Percentiles rank a stretch among this genome's conserved stretches.
Evolutionary conservation across 1,140 invertebrate genomes (phyloP).

Genomic region (Ganaspis sp.): DNA sequence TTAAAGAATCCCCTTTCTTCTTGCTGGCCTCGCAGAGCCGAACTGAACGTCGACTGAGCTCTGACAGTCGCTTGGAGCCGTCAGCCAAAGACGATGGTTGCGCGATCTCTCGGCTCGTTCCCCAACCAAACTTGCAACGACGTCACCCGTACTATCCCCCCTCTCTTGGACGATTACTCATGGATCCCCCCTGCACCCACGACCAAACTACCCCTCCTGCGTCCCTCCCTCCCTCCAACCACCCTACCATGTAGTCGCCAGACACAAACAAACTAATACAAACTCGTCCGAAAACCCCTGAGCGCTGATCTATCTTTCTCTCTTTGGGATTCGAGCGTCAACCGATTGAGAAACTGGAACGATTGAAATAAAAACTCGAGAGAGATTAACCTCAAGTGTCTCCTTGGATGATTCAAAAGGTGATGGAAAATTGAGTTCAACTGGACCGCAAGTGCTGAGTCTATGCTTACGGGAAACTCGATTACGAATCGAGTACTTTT

Average conservation of each 20-base stretch:
- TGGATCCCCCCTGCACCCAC: slow-evolving; percentile 41
- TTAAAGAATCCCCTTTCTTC: slow-evolving; percentile 68
- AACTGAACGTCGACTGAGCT: slow-evolving; percentile 76
- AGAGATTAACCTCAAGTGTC: neutral
- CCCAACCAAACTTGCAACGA: slow-evolving; percentile 53
- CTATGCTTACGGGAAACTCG: too few relatives aligned
- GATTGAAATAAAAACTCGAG: slow-evolving; percentile 31
- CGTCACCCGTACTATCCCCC: slow-evolving; percentile 58
- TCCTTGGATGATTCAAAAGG: neutral
- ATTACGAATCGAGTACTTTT: too few relatives aligned
- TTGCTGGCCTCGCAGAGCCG: slow-evolving; percentile 74
- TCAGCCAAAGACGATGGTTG: slow-evolving; percentile 63
- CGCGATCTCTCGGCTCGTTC: slow-evolving; percentile 73
- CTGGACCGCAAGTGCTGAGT: too few relatives aligned
- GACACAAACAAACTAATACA: slow-evolving; percentile 56
- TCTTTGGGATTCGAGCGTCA: slow-evolving; percentile 41
- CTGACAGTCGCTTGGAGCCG: slow-evolving; percentile 66
- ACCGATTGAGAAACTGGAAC: slow-evolving; percentile 34
- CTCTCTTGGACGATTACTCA: slow-evolving; percentile 32
- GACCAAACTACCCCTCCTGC: slow-evolving; percentile 48
- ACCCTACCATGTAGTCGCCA: slow-evolving; percentile 41
- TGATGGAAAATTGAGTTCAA: neutral
- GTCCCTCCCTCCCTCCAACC: slow-evolving; percentile 38
- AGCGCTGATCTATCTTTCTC: slow-evolving; percentile 46
- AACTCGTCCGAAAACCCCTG: slow-evolving; percentile 42